Evolutionary conservation across 2,888 invertebrate genomes (phyloP), one percentile per base, ranked within the genome.

Genomic region (Tubulanus polymorphus): DNA sequence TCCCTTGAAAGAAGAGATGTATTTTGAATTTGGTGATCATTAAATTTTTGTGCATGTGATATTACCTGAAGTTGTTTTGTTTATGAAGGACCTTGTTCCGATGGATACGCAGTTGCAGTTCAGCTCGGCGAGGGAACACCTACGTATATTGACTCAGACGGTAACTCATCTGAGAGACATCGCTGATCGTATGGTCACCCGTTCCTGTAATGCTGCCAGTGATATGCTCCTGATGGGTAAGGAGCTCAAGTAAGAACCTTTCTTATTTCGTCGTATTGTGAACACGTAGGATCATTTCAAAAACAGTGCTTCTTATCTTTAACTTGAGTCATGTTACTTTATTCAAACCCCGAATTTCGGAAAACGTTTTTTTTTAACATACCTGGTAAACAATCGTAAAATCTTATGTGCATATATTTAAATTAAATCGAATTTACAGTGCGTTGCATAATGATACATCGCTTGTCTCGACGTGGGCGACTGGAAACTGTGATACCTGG

Each of bases 91-190:
- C 47, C 60, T 79, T 45, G 76, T 79, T 53, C 79, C 79, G 3
- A 68, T 75, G 68, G 78, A 79, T 63, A 78, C 79, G n/a, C 75
- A 77, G 58, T 64, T 66, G 37, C 78, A 79, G 61, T 67, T 78
- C 48, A 60, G 68, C 27, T 72, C 73, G 57, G 77, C 75, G 48
- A 72, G 73, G 55, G 74, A 75, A 26, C 77, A 76, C 55, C 71
- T 79, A 50, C 65, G 66, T 48, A 63, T 73, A 48, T 62, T 80
- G 47, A 69, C 66, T 53, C 66, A 61, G 37, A 70, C 72, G 63
- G 65, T 78, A 12, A 55, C 59, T 3, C 71, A 72, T 51, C 60
- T 80, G 53, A 73, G 74, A 62, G 79, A 79, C 29, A 70, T 76
- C 23, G 64, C 73, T 15, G 76, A 79, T 56, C 65, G 75, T 51